These are phyloP conservation scores for Porites evermanni DNA, from an alignment of 92 coral and sea anemone genomes.

Conservation along the genomic window DNA sequence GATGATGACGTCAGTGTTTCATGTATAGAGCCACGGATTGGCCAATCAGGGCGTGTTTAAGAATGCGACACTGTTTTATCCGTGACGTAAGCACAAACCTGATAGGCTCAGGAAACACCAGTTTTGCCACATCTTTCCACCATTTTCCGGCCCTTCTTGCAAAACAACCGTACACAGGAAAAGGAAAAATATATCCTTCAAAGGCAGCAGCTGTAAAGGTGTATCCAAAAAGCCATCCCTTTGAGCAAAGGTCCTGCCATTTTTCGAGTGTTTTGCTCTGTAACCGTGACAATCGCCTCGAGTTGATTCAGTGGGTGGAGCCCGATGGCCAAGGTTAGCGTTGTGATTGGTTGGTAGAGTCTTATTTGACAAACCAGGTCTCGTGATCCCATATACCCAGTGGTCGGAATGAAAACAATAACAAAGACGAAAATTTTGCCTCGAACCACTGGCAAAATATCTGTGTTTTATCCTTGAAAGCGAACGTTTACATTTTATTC, in stretches of 20 bases:
- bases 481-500: slow-evolving; percentile 31
- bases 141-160: background rate
- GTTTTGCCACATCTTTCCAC: slow-evolving; percentile 5
- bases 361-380: slow-evolving; percentile 86
- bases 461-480: slow-evolving; percentile 32
- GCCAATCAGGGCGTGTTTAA: too few species aligned
- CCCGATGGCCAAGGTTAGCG: slow-evolving; percentile 81
- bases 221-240: slow-evolving; percentile 13
- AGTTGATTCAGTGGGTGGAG: slow-evolving; percentile 60
- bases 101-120: slow-evolving; percentile 13
- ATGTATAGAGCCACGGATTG: background rate
- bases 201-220: slow-evolving; percentile 22
- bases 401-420: slow-evolving; percentile 96
- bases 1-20: slow-evolving; percentile 46
- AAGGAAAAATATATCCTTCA: background rate
- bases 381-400: slow-evolving; percentile 93
- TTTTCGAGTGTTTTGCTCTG: slow-evolving; percentile 60
- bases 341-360: slow-evolving; percentile 78
- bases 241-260: slow-evolving; percentile 44
- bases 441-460: slow-evolving; percentile 30
- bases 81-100: slow-evolving; percentile 40
- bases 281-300: slow-evolving; percentile 71
- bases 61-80: background rate
- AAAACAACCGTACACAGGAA: too few species aligned
- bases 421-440: slow-evolving; percentile 86